Conservation (phyloP, 2,888 invertebrate species). For the Cancer borealis region DNA sequence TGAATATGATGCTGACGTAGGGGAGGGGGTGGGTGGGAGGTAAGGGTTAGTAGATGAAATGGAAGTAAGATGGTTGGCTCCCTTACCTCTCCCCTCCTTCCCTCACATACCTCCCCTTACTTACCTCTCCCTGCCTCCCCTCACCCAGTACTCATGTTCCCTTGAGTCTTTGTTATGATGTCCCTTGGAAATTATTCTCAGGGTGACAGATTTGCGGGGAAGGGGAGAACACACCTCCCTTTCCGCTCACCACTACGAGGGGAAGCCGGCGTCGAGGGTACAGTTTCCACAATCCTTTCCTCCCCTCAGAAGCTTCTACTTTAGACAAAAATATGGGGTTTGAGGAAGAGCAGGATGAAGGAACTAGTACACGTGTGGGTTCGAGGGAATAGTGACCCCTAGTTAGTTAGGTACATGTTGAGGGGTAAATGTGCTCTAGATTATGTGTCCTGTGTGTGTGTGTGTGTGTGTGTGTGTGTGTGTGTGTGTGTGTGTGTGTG, state of each 20-base stretch:
- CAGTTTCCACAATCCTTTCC: not conserved
- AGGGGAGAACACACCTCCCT: not conserved
- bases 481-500: slow-evolving; percentile 22
- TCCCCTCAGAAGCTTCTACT: slow-evolving; percentile 1
- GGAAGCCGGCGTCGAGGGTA: not conserved
- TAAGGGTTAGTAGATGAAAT: not conserved
- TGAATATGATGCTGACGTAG: too few species aligned
- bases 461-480: not conserved
- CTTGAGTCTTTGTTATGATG: slow-evolving; percentile 33
- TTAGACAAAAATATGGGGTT: not conserved
- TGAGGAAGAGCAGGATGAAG: not conserved
- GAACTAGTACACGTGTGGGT: not conserved
- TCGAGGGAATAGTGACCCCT: not conserved
- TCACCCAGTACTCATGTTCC: not conserved
- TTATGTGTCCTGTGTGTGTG: not conserved
- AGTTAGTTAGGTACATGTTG: too few species aligned
- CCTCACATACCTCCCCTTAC: not conserved
- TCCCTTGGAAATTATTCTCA: slow-evolving; percentile 34
- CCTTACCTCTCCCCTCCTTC: not conserved
- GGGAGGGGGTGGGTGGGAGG: not conserved
- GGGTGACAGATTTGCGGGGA: slow-evolving; percentile 39
- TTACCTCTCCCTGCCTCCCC: not conserved
- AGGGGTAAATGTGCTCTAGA: too few species aligned
- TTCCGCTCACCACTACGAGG: not conserved
- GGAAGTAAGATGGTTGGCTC: not conserved